A percentile compares a stretch with the other conserved stretches of the same genome.
phyloP scores from a whole-genome alignment of 2,888 invertebrate genomes.

The Shargacucullia verbasci region DNA sequence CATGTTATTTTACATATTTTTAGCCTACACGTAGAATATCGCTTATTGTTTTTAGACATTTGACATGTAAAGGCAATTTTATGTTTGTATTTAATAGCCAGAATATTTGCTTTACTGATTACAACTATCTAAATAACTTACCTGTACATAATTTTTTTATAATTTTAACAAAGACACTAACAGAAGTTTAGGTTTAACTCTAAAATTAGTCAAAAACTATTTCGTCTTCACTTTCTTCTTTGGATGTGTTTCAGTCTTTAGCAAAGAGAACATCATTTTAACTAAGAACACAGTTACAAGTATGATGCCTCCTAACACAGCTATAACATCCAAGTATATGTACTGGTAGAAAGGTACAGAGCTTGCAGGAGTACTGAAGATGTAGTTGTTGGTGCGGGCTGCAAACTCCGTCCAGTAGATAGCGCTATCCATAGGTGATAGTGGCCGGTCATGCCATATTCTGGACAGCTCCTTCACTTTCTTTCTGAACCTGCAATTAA shows the following conservation, averaged over 20 bases:
- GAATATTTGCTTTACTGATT: no score
- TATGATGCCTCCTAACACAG: constrained; percentile 33
- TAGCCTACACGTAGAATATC: no score
- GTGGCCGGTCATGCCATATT: constrained; percentile 89
- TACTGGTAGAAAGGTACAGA: constrained; percentile 86
- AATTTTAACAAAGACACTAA: no score
- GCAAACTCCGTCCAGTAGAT: constrained; percentile 91
- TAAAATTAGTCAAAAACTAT: neutral
- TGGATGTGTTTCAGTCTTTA: constrained; percentile 3
- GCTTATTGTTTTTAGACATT: no score
- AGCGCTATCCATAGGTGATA: constrained; percentile 89
- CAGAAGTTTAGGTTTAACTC: no score
- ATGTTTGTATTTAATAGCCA: no score
- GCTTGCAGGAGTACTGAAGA: constrained; percentile 80
- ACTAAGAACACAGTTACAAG: constrained; percentile 21
- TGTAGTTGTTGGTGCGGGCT: constrained; percentile 81
- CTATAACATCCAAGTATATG: constrained; percentile 74
- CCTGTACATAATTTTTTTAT: no score
- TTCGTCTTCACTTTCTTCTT: constrained; percentile 43
- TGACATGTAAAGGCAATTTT: no score
- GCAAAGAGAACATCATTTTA: constrained; percentile 15
- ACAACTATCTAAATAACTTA: no score
- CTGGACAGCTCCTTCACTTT: constrained; percentile 84
- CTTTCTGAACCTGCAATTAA: constrained; percentile 71
- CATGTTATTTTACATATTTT: no score